phyloP scores from a whole-genome alignment of 1,140 invertebrate species.

The Drosophila funebris region DNA sequence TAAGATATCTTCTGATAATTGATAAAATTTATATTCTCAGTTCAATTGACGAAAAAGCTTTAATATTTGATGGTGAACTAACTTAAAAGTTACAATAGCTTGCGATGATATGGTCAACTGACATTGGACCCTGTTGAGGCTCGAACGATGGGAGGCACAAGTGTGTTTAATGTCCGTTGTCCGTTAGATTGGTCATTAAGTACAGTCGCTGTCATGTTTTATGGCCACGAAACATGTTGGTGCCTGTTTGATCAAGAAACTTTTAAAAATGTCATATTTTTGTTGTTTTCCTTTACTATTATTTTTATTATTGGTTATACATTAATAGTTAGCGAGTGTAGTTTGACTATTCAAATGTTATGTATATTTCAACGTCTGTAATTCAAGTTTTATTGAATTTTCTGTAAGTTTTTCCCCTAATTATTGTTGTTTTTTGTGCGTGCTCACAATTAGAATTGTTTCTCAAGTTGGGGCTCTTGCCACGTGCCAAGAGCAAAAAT shows the following conservation, averaged over 20 bases:
- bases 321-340: conserved; percentile 41
- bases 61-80: background rate
- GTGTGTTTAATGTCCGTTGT: conserved; percentile 74
- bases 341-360: conserved; percentile 63
- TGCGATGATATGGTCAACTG: background rate
- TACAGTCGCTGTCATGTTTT: conserved; percentile 72
- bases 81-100: background rate
- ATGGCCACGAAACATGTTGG: conserved; percentile 67
- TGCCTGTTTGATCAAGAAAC: conserved; percentile 22
- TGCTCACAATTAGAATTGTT: conserved; percentile 45
- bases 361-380: conserved; percentile 39
- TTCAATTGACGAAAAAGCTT: background rate
- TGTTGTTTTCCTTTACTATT: background rate
- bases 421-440: conserved; percentile 42
- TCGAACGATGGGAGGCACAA: conserved; percentile 52
- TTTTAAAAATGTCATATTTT: conserved; percentile 28
- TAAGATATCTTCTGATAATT: no score
- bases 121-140: background rate
- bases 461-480: conserved; percentile 29
- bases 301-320: conserved; percentile 53
- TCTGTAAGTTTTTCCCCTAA: conserved; percentile 27
- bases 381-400: conserved; percentile 69
- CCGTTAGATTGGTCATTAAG: conserved; percentile 67
- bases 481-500: conserved; percentile 58
- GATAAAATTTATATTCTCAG: background rate